A percentile compares a stretch with the other conserved stretches of the same genome.
Evolutionary conservation across 2,113 vertebrate genomes (phyloP).

Genomic region (Lamprologus sp.): DNA sequence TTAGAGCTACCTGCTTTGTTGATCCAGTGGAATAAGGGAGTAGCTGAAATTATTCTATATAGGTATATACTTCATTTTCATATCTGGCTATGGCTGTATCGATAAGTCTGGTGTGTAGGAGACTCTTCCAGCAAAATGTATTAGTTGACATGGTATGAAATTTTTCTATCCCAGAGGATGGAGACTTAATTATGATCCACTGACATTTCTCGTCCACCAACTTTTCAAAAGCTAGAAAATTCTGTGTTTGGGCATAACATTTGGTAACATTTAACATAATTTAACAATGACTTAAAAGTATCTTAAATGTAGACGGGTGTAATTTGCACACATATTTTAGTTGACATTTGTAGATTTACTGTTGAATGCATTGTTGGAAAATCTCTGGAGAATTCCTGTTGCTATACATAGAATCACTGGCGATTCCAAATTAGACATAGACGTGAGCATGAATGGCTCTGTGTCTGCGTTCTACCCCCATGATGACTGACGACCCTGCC

Average conservation of each 20-base stretch:
- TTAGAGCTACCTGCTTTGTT: not conserved
- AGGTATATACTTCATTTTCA: not conserved
- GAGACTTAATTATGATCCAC: not conserved
- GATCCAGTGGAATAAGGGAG: not conserved
- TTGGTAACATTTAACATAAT: not conserved
- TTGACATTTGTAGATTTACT: not conserved
- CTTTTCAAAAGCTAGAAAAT: not conserved
- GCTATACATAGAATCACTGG: not conserved
- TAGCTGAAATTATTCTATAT: not conserved
- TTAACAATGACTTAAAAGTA: not conserved
- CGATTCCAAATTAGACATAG: not conserved
- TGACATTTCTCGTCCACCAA: not conserved
- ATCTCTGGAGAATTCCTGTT: not conserved
- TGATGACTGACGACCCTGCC: not conserved
- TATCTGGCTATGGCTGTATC: not conserved
- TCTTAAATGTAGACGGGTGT: not conserved
- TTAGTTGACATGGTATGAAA: not conserved
- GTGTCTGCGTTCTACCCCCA: fast-evolving
- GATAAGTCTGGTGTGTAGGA: too few species aligned
- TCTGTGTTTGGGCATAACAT: not conserved
- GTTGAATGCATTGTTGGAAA: not conserved
- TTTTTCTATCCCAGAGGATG: not conserved
- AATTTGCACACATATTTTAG: not conserved
- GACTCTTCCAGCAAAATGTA: not conserved
- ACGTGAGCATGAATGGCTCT: not conserved